Base-by-base conservation (phyloP, 2,888 invertebrate species). In the Spilarctia lutea region DNA sequence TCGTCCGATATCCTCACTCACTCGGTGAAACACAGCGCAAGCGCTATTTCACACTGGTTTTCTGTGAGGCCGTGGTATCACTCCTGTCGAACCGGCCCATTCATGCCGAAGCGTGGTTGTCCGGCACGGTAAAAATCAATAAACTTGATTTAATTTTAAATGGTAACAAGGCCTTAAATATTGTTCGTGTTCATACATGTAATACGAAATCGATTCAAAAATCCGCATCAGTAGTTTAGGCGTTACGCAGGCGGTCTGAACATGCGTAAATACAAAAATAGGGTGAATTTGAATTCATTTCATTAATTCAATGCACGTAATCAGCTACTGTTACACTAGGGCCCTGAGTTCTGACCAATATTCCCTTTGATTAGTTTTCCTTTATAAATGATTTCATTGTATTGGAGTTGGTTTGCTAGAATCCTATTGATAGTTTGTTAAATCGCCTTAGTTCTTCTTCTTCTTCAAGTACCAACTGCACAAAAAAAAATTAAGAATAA, bases 241-340 rank as follows among this genome's bases (percentile, higher is more conserved):
- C 52, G 8, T n/a, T n/a, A n/a, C n/a, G 52, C n/a, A n/a, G 52
- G 52, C 33, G 4, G 33, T 24, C n/a, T n/a, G 52, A 56, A 56
- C 52, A n/a, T 56, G 20, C 52, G 52, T 52, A 52, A 56, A 56
- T 56, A 56, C 52, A 56, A 56, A 56, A 56, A 56, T 56, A n/a
- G 52, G 24, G 52, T 60, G 27, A 60, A 60, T 60, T 65, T 35
- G 65, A 35, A 13, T 65, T 16, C 3, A 48, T 71, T 42, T 20
- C 35, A 60, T 52, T 45, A 30, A 63, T 63, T 30, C 16, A 63
- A 30, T 63, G 30, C 63, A 63, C 63, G 63, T 63, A 16, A 63
- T 63, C 30, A 30, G 63, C 60, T 63, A 63, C 27, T 63, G 63
- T 30, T 30, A 63, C 30, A 30, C 30, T 30, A 63, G 63, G 63